phyloP scores from a whole-genome alignment of 1,140 invertebrate genomes.

The Mercenaria mercenaria region DNA sequence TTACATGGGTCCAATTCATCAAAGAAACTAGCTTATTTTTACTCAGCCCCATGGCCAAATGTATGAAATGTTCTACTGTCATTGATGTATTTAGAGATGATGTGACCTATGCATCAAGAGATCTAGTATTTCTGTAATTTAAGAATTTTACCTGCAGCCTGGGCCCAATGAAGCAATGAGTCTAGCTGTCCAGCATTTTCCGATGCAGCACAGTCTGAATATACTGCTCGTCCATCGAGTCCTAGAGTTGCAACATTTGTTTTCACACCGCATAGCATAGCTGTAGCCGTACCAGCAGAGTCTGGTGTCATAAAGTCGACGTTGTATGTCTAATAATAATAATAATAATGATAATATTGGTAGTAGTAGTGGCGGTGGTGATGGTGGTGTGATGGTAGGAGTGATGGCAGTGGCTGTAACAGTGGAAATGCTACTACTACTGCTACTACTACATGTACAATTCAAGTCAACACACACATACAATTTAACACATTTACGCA shows the following conservation, averaged over 20 bases:
- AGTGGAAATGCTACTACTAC: too few relatives aligned
- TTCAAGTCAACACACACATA: too few relatives aligned
- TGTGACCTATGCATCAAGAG: background rate
- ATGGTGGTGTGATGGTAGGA: too few relatives aligned
- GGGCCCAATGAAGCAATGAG: constrained; percentile 90
- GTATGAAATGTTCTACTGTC: background rate
- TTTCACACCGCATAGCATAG: constrained; percentile 94
- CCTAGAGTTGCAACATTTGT: constrained; percentile 93
- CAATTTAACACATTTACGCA: too few relatives aligned
- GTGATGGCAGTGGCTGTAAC: too few relatives aligned
- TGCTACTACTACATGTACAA: too few relatives aligned
- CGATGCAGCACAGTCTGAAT: constrained; percentile 78
- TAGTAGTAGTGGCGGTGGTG: too few relatives aligned
- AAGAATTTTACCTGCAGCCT: constrained; percentile 82
- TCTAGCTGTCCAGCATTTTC: constrained; percentile 85
- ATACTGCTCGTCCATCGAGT: constrained; percentile 89
- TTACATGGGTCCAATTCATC: background rate
- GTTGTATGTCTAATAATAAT: constrained; percentile 96
- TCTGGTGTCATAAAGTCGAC: constrained; percentile 95
- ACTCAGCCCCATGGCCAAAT: background rate
- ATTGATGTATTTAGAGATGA: background rate
- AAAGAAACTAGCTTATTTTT: background rate
- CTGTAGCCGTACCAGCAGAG: constrained; percentile 95
- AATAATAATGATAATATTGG: too few relatives aligned
- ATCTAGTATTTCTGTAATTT: background rate